Conservation (phyloP, 2,797 vertebrate species). For the Chelmon rostratus region DNA sequence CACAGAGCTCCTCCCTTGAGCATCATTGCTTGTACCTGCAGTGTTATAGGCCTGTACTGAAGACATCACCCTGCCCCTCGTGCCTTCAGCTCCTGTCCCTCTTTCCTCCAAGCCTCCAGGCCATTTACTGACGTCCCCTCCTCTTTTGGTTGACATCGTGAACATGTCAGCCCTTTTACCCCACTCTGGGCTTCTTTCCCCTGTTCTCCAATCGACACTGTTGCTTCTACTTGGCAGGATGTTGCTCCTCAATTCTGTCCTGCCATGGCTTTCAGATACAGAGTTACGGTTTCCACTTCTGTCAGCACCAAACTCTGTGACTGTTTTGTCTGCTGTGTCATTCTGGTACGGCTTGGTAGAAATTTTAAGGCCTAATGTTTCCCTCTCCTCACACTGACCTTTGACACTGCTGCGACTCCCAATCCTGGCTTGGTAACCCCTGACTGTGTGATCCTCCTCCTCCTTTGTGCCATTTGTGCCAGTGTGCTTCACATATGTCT, state of each 20-base stretch:
- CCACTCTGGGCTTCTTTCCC: slow-evolving; percentile 28
- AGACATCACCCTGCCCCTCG: slow-evolving; percentile 34
- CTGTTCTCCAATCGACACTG: slow-evolving; percentile 76
- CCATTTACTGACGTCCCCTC: slow-evolving; percentile 10
- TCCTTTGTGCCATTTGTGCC: slow-evolving; percentile 23
- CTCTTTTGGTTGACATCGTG: slow-evolving; percentile 16
- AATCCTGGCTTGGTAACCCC: slow-evolving; percentile 40
- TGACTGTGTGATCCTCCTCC: slow-evolving; percentile 22
- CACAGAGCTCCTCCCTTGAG: slow-evolving; percentile 20
- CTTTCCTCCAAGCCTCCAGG: slow-evolving; percentile 55
- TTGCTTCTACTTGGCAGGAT: slow-evolving; percentile 70
- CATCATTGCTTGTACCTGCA: slow-evolving; percentile 6
- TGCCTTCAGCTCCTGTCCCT: not conserved
- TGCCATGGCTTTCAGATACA: slow-evolving; percentile 47
- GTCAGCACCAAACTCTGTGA: slow-evolving; percentile 34
- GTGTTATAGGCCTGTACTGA: slow-evolving; percentile 41
- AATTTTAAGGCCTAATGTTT: slow-evolving; percentile 24
- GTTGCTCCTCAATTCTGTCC: slow-evolving; percentile 56
- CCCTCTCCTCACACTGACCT: slow-evolving; percentile 45
- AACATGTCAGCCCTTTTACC: slow-evolving; percentile 15
- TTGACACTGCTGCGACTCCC: slow-evolving; percentile 16
- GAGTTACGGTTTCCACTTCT: slow-evolving; percentile 24
- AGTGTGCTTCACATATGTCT: not conserved
- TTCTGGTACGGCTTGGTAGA: slow-evolving; percentile 43
- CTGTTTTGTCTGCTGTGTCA: slow-evolving; percentile 31